Conservation (phyloP, 2,797 vertebrate genomes). For the Brotula barbata region DNA sequence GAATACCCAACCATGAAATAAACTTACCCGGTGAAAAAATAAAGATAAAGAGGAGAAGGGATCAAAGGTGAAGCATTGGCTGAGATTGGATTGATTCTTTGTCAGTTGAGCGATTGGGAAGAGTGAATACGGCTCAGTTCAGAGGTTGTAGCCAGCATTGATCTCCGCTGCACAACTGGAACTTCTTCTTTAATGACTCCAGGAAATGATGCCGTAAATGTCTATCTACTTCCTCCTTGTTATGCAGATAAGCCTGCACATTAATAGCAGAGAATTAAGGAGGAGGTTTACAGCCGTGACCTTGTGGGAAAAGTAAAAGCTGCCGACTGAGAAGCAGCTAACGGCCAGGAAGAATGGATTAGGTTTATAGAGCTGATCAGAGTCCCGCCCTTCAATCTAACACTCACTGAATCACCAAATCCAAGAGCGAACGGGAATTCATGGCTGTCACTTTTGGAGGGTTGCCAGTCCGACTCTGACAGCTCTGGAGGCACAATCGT, state of each 20-base stretch:
- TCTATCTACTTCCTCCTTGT: slow-evolving; percentile 54
- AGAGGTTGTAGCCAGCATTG: slow-evolving; percentile 47
- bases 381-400: slow-evolving; percentile 45
- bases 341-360: slow-evolving; percentile 53
- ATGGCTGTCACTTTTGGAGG: slow-evolving; percentile 32
- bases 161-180: slow-evolving; percentile 42
- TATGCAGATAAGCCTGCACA: slow-evolving; percentile 69
- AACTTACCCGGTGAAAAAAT: slow-evolving; percentile 34
- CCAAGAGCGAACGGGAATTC: slow-evolving; percentile 64
- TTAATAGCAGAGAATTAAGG: slow-evolving; percentile 61
- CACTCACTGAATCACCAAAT: slow-evolving; percentile 56
- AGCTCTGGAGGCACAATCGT: slow-evolving; percentile 9
- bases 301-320: slow-evolving; percentile 64
- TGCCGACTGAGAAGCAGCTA: slow-evolving; percentile 39
- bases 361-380: slow-evolving; percentile 63
- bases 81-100: background rate
- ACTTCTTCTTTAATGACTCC: slow-evolving; percentile 52
- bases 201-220: slow-evolving; percentile 65
- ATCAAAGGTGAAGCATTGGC: slow-evolving; percentile 12
- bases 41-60: slow-evolving; percentile 24
- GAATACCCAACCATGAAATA: slow-evolving; percentile 23
- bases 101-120: background rate
- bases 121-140: slow-evolving; percentile 42
- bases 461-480: slow-evolving; percentile 15
- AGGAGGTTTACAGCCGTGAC: slow-evolving; percentile 66